Base-by-base conservation (phyloP, 30 jellyfish, hydroid and myxozoan species). In the Rhopilema esculentum region DNA sequence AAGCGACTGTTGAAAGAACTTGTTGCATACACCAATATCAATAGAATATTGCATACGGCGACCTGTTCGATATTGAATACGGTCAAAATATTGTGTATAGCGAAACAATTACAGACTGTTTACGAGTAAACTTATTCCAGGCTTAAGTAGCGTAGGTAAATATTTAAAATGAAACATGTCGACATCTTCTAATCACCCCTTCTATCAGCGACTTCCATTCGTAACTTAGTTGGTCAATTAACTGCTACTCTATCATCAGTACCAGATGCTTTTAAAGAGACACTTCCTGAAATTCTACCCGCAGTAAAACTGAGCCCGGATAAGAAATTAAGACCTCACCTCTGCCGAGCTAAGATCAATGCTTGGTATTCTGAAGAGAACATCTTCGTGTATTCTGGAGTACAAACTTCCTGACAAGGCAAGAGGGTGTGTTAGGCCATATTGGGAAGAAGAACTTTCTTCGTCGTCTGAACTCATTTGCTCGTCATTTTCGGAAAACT, bases 321-420 rank as follows among this genome's bases (percentile, higher is more conserved):
- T 40, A 40, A 40, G 6, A 40, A 40, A 40, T 40, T 2, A 12
- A 40, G 57, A 75, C 25, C 71, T 40, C 51, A 80, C 94, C 94
- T 85, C 88, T 23, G 66, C 48, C 27, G 77, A 18, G 26, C 62
- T 22, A 0, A 85, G 52, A 48, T 85, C 83, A 66, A 85, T 68
- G 49, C 71, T 85, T 27, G 94, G 94, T 16, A 85, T 63, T 50
- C 86, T 71, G 24, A 29, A 63, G 17, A 48, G 69, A 65, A 85
- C 88, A 26, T 85, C 94, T 33, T 85, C 83, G 27, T 61, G 79
- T 57, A 85, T 85, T 33, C 88, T 74, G 16, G 94, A 85, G 64
- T 85, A 85, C 83, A 75, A 33, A 30, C 84, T 75, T 65, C 52
- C 64, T 70, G 16, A 27, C 52, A 40, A 1, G n/a, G 84, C 63